Evolutionary conservation across 2,797 vertebrate genomes (phyloP), one percentile per base, ranked within the genome.

Genomic region (Acanthis flammea): DNA sequence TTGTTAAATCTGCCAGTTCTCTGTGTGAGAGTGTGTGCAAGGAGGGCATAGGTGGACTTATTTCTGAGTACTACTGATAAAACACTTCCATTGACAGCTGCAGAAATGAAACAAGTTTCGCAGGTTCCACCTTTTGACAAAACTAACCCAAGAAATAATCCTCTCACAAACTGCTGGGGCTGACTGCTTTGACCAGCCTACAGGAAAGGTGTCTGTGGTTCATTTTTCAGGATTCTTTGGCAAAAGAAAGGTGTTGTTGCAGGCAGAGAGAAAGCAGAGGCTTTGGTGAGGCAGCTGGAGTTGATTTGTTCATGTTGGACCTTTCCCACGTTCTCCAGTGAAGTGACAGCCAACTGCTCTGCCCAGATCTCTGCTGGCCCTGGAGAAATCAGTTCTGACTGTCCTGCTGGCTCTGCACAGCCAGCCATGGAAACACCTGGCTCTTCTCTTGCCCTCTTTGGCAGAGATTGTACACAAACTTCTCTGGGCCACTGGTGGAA

Each of bases 31-130:
- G 42, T n/a, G 65, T 39, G 41, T 71, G 85, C 81, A 50, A 42
- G 74, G 73, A 95, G 94, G 76, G 77, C 94, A 90, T 31, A 75
- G 90, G 86, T 92, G 39, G 51, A 50, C 47, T 76, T 76, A 41
- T 50, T 88, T 84, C 47, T 60, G 47, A 73, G 6, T 53, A 24
- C 66, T 70, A 9, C 87, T 35, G 61, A 63, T 77, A 25, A 78
- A 92, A 60, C n/a, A 15, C 57, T 71, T 63, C 67, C 58, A 39
- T 18, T 44, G 78, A 48, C 21, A 63, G 62, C 45, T 89, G 72
- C 71, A 51, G 41, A 82, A 39, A 44, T 19, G 19, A 77, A 83
- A 30, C 51, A 28, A 67, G 42, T 78, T 77, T 48, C 55, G 41
- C 22, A 47, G 68, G 35, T 67, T 83, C 62, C 22, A 31, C 23